Percentiles rank a stretch among this genome's conserved stretches.
These are phyloP conservation scores for Triplophysa tibetana DNA, from an alignment of 2,113 vertebrate species.

Conservation along the genomic window DNA sequence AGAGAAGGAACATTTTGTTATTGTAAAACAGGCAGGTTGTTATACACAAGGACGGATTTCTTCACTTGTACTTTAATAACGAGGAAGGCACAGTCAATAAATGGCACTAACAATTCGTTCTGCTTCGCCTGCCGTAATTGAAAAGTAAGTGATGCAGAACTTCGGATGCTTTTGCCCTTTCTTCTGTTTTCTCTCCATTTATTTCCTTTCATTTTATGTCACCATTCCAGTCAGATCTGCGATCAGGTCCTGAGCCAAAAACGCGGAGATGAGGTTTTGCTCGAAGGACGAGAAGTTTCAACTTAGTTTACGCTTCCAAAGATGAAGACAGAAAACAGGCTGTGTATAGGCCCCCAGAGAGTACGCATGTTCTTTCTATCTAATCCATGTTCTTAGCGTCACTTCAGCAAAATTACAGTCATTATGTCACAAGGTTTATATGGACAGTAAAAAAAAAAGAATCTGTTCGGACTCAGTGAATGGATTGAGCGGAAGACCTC, in stretches of 20 bases:
- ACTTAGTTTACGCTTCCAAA: background rate
- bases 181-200: constrained; percentile 58
- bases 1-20: constrained; percentile 79
- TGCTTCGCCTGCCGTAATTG: constrained; percentile 89
- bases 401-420: background rate
- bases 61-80: constrained; percentile 82
- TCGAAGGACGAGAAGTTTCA: constrained; percentile 41
- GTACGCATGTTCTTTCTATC: background rate
- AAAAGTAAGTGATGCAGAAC: constrained; percentile 92
- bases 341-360: background rate
- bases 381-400: background rate
- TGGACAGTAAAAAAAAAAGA: constrained; percentile 9
- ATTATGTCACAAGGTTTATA: background rate
- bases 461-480: constrained; percentile 8
- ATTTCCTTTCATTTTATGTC: constrained; percentile 67
- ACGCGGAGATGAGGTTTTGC: constrained; percentile 63
- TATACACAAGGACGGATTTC: constrained; percentile 84
- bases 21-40: constrained; percentile 84
- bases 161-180: constrained; percentile 70
- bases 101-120: constrained; percentile 88
- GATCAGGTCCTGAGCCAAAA: constrained; percentile 65
- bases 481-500: background rate
- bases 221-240: constrained; percentile 75
- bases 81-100: constrained; percentile 87
- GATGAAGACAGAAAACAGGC: background rate